Percentiles rank a stretch among this genome's conserved stretches.
phyloP scores from a whole-genome alignment of 2,113 vertebrate genomes.

The Chrysochloris asiatica region DNA sequence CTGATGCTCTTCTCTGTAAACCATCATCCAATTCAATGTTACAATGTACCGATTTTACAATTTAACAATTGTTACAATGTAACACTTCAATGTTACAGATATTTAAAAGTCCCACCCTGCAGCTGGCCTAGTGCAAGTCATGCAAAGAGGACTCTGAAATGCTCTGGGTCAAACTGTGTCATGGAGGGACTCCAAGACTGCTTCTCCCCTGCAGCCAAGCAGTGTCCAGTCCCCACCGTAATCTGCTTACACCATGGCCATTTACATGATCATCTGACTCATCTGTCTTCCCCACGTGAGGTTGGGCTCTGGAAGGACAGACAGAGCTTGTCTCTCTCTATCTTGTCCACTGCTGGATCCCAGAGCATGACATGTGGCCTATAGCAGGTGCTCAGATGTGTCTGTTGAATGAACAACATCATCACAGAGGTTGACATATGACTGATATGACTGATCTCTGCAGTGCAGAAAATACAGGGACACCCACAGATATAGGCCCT shows the following conservation, averaged over 20 bases:
- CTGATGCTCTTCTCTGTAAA: too few species aligned
- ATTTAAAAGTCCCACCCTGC: too few species aligned
- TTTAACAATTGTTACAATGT: too few species aligned
- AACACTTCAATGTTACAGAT: too few species aligned
- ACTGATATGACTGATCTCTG: rapidly evolving
- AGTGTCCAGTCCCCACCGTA: rapidly evolving
- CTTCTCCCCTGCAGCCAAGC: not conserved
- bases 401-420: not conserved
- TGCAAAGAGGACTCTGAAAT: too few species aligned
- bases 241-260: not conserved
- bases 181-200: too few species aligned
- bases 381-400: not conserved
- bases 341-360: not conserved
- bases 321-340: too few species aligned
- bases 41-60: too few species aligned
- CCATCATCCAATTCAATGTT: too few species aligned
- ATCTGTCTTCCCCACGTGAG: not conserved
- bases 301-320: not conserved
- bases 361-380: not conserved
- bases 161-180: too few species aligned
- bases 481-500: not conserved
- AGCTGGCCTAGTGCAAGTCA: too few species aligned
- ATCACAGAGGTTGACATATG: rapidly evolving
- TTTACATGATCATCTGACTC: not conserved
- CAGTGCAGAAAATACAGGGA: rapidly evolving